Evolutionary conservation across 2,113 vertebrate species (phyloP).

Genomic region (Silurus glanis): DNA sequence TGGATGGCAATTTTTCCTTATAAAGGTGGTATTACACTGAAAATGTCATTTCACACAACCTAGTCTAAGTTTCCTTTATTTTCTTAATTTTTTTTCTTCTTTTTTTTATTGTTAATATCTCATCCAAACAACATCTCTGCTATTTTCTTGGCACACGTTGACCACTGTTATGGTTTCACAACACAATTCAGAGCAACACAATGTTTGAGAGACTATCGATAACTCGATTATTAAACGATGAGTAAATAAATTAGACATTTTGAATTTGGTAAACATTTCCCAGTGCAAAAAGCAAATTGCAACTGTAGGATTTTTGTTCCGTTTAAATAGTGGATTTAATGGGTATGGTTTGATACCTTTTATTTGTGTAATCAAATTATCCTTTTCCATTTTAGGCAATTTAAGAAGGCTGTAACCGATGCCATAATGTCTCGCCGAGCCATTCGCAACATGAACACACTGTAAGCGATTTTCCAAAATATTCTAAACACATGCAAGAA

Average conservation of each 20-base stretch:
- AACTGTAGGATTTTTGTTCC: neutral
- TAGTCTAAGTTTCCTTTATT: neutral
- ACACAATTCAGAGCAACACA: neutral
- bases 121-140: neutral
- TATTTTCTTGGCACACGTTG: neutral
- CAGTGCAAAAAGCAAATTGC: neutral
- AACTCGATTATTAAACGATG: neutral
- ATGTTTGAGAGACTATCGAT: neutral
- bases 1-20: neutral
- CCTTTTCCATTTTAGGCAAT: constrained; percentile 77
- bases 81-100: neutral
- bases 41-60: neutral
- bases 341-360: neutral
- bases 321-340: neutral
- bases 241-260: neutral
- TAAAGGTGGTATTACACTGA: neutral
- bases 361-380: neutral
- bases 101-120: neutral
- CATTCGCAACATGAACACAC: constrained; percentile 97
- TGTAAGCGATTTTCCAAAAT: constrained; percentile 77
- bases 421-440: constrained; percentile 96
- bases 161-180: neutral
- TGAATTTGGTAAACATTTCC: neutral
- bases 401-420: constrained; percentile 94
- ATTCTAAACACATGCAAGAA: neutral